Percentiles rank a stretch among this genome's conserved stretches.
Evolutionary conservation across 2,113 vertebrate genomes (phyloP).

Genomic region (Hyperopisus bebe): DNA sequence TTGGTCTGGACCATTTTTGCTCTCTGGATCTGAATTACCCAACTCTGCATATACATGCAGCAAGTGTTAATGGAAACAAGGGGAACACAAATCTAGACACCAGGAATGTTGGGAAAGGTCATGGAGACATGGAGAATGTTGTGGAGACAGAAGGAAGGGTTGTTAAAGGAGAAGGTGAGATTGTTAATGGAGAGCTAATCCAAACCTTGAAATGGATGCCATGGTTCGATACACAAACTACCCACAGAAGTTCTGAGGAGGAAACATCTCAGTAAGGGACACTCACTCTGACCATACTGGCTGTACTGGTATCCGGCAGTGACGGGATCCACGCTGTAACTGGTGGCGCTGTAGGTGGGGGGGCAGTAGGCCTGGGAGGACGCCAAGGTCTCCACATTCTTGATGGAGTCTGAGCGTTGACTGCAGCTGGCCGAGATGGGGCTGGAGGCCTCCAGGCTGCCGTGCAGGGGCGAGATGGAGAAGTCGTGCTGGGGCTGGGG

Average conservation of each 20-base stretch:
- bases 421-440: slow-evolving; percentile 97
- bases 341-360: slow-evolving; percentile 93
- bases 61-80: background rate
- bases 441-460: slow-evolving; percentile 84
- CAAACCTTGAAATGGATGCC: background rate
- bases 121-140: background rate
- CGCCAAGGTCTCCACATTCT: slow-evolving; percentile 89
- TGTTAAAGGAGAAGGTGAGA: background rate
- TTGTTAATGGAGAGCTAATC: background rate
- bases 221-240: background rate
- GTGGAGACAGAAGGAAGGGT: background rate
- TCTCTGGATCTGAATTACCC: background rate
- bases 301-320: slow-evolving; percentile 92
- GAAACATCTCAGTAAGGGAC: background rate
- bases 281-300: slow-evolving; percentile 96
- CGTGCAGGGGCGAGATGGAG: slow-evolving; percentile 93
- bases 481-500: slow-evolving; percentile 93
- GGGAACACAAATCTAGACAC: background rate
- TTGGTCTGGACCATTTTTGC: background rate
- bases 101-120: background rate
- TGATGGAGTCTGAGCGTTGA: slow-evolving; percentile 93
- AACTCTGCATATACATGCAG: background rate
- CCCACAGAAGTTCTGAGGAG: background rate
- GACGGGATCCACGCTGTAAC: slow-evolving; percentile 97
- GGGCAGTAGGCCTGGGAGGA: slow-evolving; percentile 97